Evolutionary conservation across 2,797 vertebrate genomes (phyloP).

Genomic region (Tangara arthus): DNA sequence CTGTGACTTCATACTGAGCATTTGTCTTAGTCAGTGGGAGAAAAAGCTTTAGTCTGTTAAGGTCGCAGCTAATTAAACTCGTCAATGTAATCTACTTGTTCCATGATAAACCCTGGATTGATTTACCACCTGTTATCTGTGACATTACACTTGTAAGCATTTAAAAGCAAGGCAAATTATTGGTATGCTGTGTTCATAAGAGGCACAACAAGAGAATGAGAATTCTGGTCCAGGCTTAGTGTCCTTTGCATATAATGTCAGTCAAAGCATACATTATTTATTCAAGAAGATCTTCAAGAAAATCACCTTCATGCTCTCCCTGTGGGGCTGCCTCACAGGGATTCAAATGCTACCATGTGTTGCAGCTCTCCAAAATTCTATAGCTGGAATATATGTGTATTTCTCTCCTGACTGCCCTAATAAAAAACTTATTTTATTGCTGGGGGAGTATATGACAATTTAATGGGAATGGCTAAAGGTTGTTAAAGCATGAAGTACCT

Average conservation of each 20-base stretch:
- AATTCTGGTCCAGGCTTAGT: neutral
- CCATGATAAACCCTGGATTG: neutral
- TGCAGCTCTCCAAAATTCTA: neutral
- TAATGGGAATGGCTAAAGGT: neutral
- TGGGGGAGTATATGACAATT: neutral
- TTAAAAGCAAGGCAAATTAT: neutral
- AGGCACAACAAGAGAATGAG: neutral
- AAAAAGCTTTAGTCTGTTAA: neutral
- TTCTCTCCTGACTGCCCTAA: neutral
- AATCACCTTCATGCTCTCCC: neutral
- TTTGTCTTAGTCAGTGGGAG: neutral
- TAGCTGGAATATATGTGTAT: neutral
- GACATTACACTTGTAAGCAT: neutral
- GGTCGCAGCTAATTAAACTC: neutral
- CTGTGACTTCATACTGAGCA: neutral
- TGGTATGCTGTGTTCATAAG: neutral
- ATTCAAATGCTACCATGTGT: neutral
- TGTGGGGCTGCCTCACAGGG: neutral
- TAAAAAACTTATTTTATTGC: slow-evolving; percentile 6
- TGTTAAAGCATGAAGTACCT: neutral
- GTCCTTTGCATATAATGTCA: neutral
- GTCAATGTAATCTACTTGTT: neutral
- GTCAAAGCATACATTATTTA: neutral
- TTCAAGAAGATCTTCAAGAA: neutral
- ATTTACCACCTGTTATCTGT: neutral